A percentile compares a stretch with the other conserved stretches of the same genome.
These are phyloP conservation scores for Hyles lineata DNA, from an alignment of 2,888 invertebrate genomes.

Conservation along the genomic window DNA sequence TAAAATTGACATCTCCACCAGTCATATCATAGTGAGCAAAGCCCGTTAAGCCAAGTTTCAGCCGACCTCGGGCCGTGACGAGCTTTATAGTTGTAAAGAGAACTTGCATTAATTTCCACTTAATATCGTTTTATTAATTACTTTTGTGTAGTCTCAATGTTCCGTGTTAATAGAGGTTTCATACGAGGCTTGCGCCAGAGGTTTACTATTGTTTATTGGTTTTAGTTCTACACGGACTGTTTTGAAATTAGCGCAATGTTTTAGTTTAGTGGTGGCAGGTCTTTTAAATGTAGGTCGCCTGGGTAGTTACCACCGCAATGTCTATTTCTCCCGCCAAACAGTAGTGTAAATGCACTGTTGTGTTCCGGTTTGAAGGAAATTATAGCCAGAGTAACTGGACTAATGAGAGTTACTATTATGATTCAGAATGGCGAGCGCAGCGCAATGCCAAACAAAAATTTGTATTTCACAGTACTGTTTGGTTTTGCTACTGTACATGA, in stretches of 20 bases:
- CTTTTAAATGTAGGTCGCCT: too few relatives aligned
- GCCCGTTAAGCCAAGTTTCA: constrained; percentile 65
- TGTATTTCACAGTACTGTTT: too few relatives aligned
- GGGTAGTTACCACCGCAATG: too few relatives aligned
- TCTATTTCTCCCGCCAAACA: too few relatives aligned
- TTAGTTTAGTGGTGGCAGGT: background rate
- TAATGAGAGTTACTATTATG: too few relatives aligned
- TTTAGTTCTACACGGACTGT: background rate
- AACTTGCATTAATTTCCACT: constrained; percentile 61
- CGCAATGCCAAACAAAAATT: too few relatives aligned
- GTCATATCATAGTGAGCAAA: constrained; percentile 43
- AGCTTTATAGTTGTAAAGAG: constrained; percentile 57
- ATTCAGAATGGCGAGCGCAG: too few relatives aligned
- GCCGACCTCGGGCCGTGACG: constrained; percentile 61
- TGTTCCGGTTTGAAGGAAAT: too few relatives aligned
- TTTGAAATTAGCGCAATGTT: background rate
- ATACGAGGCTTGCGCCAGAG: background rate
- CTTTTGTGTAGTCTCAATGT: constrained; percentile 29
- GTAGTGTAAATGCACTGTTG: too few relatives aligned
- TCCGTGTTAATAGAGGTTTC: constrained; percentile 25
- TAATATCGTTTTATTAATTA: constrained; percentile 56
- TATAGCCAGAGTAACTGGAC: too few relatives aligned
- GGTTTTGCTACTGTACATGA: too few relatives aligned
- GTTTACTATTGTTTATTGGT: constrained; percentile 1
- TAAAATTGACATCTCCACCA: constrained; percentile 13